Conservation (phyloP, 2,113 vertebrate genomes). For the Poecile atricapillus region DNA sequence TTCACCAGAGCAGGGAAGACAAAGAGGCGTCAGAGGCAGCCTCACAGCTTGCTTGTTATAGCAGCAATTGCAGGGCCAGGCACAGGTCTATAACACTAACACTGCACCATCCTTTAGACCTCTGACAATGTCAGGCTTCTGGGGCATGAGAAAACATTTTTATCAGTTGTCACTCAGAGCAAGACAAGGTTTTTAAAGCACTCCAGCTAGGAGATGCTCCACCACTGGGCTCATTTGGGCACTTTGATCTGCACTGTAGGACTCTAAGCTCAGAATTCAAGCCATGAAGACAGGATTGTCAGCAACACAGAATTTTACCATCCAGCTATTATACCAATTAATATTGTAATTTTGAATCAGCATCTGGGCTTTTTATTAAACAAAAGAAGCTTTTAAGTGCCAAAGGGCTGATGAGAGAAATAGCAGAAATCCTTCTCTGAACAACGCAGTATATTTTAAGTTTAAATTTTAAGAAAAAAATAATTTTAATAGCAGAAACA, state of each 20-base stretch:
- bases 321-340: not conserved
- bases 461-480: not conserved
- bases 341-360: not conserved
- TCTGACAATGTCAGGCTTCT: not conserved
- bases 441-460: not conserved
- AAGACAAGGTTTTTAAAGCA: conserved; percentile 22
- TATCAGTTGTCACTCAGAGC: conserved; percentile 25
- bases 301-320: not conserved
- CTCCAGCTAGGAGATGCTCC: not conserved
- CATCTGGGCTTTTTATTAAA: not conserved
- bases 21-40: conserved; percentile 47
- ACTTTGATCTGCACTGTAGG: conserved; percentile 27
- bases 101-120: not conserved
- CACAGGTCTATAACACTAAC: not conserved
- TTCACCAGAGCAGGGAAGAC: conserved; percentile 66
- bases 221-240: not conserved
- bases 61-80: not conserved
- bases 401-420: not conserved
- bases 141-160: not conserved
- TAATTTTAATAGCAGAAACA: not conserved
- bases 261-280: not conserved
- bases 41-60: conserved; percentile 27
- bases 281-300: not conserved
- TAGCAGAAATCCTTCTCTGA: not conserved
- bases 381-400: not conserved